Percentiles rank a stretch among this genome's conserved stretches.
phyloP scores from a whole-genome alignment of 1,140 invertebrate species.

The Lysiphlebus fabarum region DNA sequence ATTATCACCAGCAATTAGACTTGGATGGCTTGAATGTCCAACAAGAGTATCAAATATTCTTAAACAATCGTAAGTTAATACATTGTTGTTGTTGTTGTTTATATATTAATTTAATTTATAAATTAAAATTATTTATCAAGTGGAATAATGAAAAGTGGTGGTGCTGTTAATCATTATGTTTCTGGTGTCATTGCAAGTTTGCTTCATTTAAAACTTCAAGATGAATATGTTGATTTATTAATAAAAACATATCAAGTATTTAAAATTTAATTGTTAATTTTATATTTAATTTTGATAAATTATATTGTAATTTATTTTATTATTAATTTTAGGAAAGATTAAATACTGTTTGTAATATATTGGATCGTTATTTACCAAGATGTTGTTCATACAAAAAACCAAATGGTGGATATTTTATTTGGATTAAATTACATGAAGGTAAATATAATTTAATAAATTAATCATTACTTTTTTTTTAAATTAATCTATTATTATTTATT shows the following conservation, averaged over 20 bases:
- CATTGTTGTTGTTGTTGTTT: conserved; percentile 12
- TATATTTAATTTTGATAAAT: neutral
- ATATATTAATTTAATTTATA: conserved; percentile 7
- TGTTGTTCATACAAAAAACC: conserved; percentile 51
- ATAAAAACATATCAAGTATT: conserved; percentile 49
- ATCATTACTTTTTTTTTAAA: conserved; percentile 3
- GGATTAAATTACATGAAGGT: conserved; percentile 54
- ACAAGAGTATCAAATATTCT: conserved; percentile 50
- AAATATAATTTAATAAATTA: conserved; percentile 3
- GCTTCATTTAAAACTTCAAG: conserved; percentile 55
- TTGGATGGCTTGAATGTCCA: conserved; percentile 67
- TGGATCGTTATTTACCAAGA: conserved; percentile 49
- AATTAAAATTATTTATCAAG: conserved; percentile 37
- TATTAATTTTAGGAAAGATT: conserved; percentile 47
- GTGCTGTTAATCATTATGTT: conserved; percentile 62
- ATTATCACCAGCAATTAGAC: conserved; percentile 61
- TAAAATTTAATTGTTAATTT: neutral
- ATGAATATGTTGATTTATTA: conserved; percentile 52
- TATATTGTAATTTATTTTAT: conserved; percentile 5
- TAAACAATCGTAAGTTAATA: conserved; percentile 44
- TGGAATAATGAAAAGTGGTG: conserved; percentile 59
- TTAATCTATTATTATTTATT: conserved; percentile 9
- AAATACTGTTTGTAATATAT: conserved; percentile 42
- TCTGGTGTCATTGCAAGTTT: conserved; percentile 59
- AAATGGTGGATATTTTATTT: conserved; percentile 62